Evolutionary conservation across 2,888 invertebrate genomes (phyloP).

Genomic region (Drosophila mimetica): DNA sequence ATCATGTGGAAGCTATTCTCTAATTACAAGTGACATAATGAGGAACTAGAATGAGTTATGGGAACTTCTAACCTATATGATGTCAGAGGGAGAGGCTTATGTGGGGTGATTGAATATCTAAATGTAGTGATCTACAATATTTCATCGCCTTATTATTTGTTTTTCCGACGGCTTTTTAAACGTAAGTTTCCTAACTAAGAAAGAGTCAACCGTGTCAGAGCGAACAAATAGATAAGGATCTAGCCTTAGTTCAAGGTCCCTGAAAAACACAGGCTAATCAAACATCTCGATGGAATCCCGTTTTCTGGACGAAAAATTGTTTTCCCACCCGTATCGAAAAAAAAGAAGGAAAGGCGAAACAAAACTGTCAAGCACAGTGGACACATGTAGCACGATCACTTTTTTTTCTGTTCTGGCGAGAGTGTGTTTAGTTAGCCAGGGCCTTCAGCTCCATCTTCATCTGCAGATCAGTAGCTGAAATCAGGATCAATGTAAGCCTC

Average conservation of each 20-base stretch:
- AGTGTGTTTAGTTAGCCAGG: slow-evolving; percentile 11
- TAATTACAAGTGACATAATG: slow-evolving; percentile 69
- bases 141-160: no score
- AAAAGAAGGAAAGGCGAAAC: slow-evolving; percentile 57
- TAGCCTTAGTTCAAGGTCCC: slow-evolving; percentile 5
- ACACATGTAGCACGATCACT: slow-evolving; percentile 77
- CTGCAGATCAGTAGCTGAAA: slow-evolving; percentile 72
- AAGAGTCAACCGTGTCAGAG: neutral
- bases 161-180: no score
- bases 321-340: slow-evolving; percentile 61
- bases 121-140: slow-evolving; percentile 3
- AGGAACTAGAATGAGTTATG: slow-evolving; percentile 12
- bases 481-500: slow-evolving; percentile 76
- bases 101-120: neutral
- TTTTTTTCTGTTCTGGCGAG: slow-evolving; percentile 53
- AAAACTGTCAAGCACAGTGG: slow-evolving; percentile 78
- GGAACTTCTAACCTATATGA: slow-evolving; percentile 1
- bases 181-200: neutral
- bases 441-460: slow-evolving; percentile 38
- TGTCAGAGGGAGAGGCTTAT: neutral
- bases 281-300: slow-evolving; percentile 38
- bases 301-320: slow-evolving; percentile 34
- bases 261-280: slow-evolving; percentile 24
- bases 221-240: neutral
- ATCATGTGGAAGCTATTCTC: slow-evolving; percentile 36